Conservation (phyloP, 1,140 invertebrate species). For the Drosophila mauritiana region DNA sequence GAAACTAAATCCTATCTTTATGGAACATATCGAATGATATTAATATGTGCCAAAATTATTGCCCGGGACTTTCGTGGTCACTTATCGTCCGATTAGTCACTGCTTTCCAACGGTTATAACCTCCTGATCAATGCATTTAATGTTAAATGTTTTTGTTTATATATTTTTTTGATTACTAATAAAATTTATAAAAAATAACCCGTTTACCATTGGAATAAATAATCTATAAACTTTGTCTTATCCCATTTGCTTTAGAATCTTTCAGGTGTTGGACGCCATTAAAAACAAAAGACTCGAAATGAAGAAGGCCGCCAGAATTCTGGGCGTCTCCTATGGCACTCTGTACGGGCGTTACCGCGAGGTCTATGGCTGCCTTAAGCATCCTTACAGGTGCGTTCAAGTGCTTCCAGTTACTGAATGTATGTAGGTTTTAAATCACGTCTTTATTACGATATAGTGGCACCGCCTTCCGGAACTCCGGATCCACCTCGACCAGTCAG, state of each 20-base stretch:
- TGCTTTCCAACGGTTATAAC: neutral
- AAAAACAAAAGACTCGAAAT: conserved; percentile 96
- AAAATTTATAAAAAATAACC: neutral
- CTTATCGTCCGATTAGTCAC: conserved; percentile 17
- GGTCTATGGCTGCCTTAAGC: conserved; percentile 93
- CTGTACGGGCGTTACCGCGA: conserved; percentile 94
- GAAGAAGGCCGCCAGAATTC: conserved; percentile 95
- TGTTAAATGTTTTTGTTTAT: neutral
- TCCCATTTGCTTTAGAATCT: neutral
- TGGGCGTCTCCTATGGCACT: conserved; percentile 95
- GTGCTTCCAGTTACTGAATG: too few species aligned
- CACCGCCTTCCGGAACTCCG: conserved; percentile 72
- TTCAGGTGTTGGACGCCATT: conserved; percentile 92
- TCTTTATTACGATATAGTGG: conserved; percentile 40
- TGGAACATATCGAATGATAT: neutral
- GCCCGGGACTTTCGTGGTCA: neutral
- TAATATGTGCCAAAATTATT: neutral
- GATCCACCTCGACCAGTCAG: conserved; percentile 48
- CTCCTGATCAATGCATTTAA: neutral
- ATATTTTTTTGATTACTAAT: neutral
- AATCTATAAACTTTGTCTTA: too few species aligned
- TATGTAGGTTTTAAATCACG: neutral
- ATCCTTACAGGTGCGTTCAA: conserved; percentile 73
- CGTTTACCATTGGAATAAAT: neutral
- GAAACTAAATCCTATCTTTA: neutral